Conservation (phyloP, 2,797 vertebrate genomes). For the Discoglossus pictus region DNA sequence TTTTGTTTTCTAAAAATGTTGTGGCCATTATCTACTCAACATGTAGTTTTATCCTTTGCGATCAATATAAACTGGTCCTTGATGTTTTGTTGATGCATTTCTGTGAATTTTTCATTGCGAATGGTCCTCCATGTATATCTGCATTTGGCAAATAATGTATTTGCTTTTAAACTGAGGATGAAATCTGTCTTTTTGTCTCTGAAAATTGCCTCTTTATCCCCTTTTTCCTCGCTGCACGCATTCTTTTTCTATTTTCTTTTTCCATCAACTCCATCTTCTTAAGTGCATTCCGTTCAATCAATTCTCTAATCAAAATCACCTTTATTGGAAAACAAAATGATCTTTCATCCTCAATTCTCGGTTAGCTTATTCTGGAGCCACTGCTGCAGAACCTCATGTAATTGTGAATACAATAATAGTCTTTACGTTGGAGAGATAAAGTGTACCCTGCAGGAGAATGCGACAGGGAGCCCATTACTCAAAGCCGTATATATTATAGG, state of each 20-base stretch:
- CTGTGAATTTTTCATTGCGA: too few species aligned
- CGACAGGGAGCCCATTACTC: background rate
- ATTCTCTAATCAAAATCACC: constrained; percentile 44
- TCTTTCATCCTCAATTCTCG: constrained; percentile 13
- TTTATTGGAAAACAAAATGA: constrained; percentile 39
- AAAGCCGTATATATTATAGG: background rate
- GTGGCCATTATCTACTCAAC: too few species aligned
- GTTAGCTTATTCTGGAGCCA: background rate
- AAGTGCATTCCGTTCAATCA: constrained; percentile 34
- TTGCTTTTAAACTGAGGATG: constrained; percentile 47
- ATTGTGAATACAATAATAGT: constrained; percentile 9
- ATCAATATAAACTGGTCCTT: too few species aligned
- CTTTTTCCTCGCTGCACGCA: constrained; percentile 44
- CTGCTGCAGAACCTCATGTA: constrained; percentile 15
- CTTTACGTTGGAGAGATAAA: constrained; percentile 1
- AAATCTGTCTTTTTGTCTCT: constrained; percentile 25
- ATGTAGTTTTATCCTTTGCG: too few species aligned
- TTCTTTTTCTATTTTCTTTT: too few species aligned
- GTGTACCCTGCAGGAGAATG: background rate
- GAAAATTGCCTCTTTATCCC: constrained; percentile 3
- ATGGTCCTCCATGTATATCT: background rate
- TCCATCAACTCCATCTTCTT: constrained; percentile 13
- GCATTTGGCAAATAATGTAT: constrained; percentile 37
- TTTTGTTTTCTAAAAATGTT: too few species aligned
- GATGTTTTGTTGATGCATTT: too few species aligned